A percentile compares a stretch with the other conserved stretches of the same genome.
Conservation (phyloP, 1,140 invertebrate genomes). For the Parapsyche elsis region DNA sequence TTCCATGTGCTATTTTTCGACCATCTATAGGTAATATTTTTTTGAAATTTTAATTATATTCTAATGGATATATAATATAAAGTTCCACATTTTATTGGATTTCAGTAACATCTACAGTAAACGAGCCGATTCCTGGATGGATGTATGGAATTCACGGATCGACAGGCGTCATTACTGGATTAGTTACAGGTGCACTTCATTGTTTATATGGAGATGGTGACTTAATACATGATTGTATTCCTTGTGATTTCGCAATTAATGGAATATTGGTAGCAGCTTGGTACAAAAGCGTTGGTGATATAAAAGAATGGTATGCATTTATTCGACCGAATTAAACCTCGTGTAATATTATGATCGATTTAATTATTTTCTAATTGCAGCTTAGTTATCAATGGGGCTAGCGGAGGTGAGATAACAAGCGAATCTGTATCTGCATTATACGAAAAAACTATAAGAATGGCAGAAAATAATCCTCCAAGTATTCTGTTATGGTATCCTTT, state of each 20-base stretch:
- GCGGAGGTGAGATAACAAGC: not conserved
- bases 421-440: not conserved
- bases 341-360: not conserved
- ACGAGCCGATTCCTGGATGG: slow-evolving; percentile 77
- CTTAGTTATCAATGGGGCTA: not conserved
- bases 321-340: not conserved
- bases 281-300: slow-evolving; percentile 56
- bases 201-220: slow-evolving; percentile 84
- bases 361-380: not conserved
- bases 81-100: not conserved
- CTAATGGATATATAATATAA: no score
- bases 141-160: slow-evolving; percentile 93
- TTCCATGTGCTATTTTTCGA: slow-evolving; percentile 89
- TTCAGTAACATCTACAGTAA: slow-evolving; percentile 73
- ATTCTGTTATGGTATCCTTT: slow-evolving; percentile 41
- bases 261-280: slow-evolving; percentile 91
- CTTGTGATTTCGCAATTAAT: slow-evolving; percentile 96
- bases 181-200: slow-evolving; percentile 88
- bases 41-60: not conserved
- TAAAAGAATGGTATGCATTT: slow-evolving; percentile 20
- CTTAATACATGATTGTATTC: slow-evolving; percentile 87
- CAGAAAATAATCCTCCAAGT: slow-evolving; percentile 2
- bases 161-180: slow-evolving; percentile 84
- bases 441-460: not conserved
- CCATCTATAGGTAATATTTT: slow-evolving; percentile 82